These are phyloP conservation scores for Rallus crepitans DNA, from an alignment of 2,797 vertebrate species.

Conservation along the genomic window DNA sequence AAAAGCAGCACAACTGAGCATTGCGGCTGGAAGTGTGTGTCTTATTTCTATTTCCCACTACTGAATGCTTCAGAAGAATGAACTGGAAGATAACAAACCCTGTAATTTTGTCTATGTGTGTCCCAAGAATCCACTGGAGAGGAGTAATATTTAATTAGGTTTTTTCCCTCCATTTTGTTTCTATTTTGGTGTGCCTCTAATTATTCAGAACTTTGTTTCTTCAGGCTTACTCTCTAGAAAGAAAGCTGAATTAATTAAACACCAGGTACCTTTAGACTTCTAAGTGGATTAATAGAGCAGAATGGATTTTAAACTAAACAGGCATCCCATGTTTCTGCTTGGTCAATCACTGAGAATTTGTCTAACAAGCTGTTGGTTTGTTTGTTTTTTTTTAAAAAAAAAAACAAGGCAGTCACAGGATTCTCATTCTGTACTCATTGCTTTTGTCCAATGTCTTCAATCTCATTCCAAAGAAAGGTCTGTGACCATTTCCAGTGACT, in stretches of 20 bases:
- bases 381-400: not conserved
- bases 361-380: not conserved
- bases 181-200: not conserved
- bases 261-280: not conserved
- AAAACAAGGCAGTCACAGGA: too few species aligned
- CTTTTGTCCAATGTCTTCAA: not conserved
- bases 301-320: slow-evolving; percentile 45
- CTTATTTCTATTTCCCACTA: not conserved
- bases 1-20: not conserved
- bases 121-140: not conserved
- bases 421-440: not conserved
- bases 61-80: not conserved
- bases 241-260: slow-evolving; percentile 17
- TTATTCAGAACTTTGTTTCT: slow-evolving; percentile 26
- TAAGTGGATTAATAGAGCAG: slow-evolving; percentile 36
- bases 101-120: not conserved
- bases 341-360: not conserved
- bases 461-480: not conserved
- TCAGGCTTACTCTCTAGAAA: not conserved
- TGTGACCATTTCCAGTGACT: not conserved
- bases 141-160: slow-evolving; percentile 26
- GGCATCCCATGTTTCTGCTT: not conserved
- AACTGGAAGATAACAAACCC: not conserved
- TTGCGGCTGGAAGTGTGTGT: not conserved
- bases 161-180: slow-evolving; percentile 9